Percentiles rank a stretch among this genome's conserved stretches.
These are phyloP conservation scores for Lepidostoma basale DNA, from an alignment of 1,140 invertebrate species.

Conservation along the genomic window DNA sequence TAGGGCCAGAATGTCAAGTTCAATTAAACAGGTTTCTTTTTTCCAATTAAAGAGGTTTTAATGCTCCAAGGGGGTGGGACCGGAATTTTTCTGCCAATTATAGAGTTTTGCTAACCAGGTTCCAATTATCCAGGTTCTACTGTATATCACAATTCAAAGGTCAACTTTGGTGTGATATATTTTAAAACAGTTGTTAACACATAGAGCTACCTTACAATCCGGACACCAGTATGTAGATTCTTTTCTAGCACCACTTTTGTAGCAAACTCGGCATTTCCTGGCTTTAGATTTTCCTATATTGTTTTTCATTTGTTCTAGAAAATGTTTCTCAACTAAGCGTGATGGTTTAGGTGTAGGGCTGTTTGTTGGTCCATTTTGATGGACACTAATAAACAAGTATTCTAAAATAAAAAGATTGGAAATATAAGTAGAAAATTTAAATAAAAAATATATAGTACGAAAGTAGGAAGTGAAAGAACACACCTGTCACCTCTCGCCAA, in stretches of 20 bases:
- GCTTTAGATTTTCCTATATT: conserved; percentile 31
- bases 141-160: no score
- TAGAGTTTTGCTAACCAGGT: no score
- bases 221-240: conserved; percentile 34
- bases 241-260: conserved; percentile 29
- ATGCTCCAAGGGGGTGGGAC: no score
- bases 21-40: no score
- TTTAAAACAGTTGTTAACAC: conserved; percentile 31
- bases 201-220: conserved; percentile 26
- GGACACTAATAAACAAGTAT: background rate
- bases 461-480: background rate
- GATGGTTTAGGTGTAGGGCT: conserved; percentile 18
- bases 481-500: no score
- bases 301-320: conserved; percentile 30
- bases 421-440: no score
- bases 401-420: background rate
- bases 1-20: no score
- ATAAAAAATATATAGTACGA: background rate
- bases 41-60: no score
- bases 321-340: conserved; percentile 29
- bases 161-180: conserved; percentile 29
- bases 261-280: conserved; percentile 29
- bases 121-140: no score
- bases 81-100: no score
- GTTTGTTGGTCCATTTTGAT: conserved; percentile 18